A percentile compares a stretch with the other conserved stretches of the same genome.
Conservation (phyloP, 2,888 invertebrate genomes). For the Stictocephala bisonia region DNA sequence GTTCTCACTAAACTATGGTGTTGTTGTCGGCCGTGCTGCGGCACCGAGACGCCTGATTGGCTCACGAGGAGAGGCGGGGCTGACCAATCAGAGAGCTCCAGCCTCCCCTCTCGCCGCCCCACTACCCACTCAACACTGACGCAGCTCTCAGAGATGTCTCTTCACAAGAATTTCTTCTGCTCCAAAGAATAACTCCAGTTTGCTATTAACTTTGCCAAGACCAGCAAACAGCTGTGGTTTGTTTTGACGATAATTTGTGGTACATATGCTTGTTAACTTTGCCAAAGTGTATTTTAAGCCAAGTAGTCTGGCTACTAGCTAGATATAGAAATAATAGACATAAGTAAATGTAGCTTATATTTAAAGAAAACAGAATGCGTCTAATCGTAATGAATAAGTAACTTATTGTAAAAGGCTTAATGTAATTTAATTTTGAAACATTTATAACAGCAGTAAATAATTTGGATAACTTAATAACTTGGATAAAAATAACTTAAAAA, state of each 20-base stretch:
- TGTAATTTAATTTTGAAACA: no score
- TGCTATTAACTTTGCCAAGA: conserved; percentile 20
- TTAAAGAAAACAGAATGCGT: no score
- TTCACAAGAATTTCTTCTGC: conserved; percentile 32
- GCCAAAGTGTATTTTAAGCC: no score
- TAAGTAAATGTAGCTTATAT: no score
- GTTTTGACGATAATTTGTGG: conserved; percentile 23
- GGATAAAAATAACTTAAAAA: no score
- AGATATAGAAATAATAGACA: no score
- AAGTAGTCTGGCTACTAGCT: no score
- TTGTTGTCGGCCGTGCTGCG: conserved; percentile 3
- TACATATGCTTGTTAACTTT: no score
- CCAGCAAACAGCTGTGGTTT: conserved; percentile 30
- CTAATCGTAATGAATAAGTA: no score
- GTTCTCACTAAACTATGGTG: neutral
- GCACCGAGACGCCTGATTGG: conserved; percentile 21
- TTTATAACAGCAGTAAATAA: no score
- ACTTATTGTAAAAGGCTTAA: no score
- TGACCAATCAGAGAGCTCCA: conserved; percentile 23
- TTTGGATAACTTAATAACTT: no score
- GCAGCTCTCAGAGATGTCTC: conserved; percentile 24
- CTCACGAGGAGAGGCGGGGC: conserved; percentile 19
- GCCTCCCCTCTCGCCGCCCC: conserved; percentile 15
- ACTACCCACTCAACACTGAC: conserved; percentile 2
- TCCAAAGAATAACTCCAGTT: conserved; percentile 40